Conservation (phyloP, 2,797 vertebrate species). For the Gallirallus australis region DNA sequence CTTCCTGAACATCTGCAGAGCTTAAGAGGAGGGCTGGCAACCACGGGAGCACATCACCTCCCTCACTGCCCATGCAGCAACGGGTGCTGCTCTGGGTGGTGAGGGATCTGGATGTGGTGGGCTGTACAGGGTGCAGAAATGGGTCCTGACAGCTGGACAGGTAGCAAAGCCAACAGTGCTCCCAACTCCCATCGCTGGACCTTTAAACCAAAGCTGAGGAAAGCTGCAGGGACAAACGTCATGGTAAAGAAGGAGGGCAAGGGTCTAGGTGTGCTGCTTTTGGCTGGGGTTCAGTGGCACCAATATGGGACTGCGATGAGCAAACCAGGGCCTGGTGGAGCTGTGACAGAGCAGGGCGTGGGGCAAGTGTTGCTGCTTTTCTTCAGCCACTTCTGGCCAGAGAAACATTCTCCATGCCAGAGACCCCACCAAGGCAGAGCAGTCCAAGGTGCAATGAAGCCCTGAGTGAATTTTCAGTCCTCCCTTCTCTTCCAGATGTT, state of each 20-base stretch:
- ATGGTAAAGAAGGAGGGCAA: neutral
- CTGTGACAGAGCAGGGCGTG: neutral
- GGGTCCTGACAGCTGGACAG: neutral
- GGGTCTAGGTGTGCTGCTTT: neutral
- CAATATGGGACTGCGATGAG: neutral
- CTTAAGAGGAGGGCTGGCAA: neutral
- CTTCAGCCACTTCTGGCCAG: neutral
- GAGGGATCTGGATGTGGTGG: neutral
- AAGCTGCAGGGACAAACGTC: neutral
- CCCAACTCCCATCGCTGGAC: fast-evolving
- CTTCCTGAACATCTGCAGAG: neutral
- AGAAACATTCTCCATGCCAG: neutral
- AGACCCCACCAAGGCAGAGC: neutral
- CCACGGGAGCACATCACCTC: fast-evolving
- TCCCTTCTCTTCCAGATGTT: neutral
- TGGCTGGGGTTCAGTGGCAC: neutral
- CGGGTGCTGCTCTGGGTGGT: neutral
- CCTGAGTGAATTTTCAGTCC: neutral
- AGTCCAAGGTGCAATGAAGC: neutral
- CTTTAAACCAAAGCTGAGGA: neutral
- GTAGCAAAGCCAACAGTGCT: neutral
- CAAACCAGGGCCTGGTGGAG: neutral
- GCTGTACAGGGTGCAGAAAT: neutral
- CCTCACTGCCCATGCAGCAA: neutral
- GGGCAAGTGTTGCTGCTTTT: neutral